A percentile compares a stretch with the other conserved stretches of the same genome.
Evolutionary conservation across 2,113 vertebrate genomes (phyloP).

Genomic region (Myanophis thanlyinensis): DNA sequence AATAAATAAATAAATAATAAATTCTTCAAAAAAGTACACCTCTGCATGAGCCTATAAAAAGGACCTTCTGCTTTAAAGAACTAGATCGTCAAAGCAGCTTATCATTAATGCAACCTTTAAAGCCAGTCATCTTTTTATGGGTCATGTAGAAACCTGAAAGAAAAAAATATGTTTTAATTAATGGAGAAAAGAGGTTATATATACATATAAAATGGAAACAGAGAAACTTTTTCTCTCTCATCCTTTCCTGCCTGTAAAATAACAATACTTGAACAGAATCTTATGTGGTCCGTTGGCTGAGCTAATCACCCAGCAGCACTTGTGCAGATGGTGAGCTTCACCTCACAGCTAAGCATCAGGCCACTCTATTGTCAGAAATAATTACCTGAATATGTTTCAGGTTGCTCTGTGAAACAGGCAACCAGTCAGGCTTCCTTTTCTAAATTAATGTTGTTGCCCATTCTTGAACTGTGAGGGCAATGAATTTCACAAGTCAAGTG

Average conservation of each 20-base stretch:
- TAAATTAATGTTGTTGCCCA: constrained; percentile 34
- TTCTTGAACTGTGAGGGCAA: constrained; percentile 25
- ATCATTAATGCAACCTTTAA: neutral
- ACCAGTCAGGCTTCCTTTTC: constrained; percentile 26
- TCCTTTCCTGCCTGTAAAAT: constrained; percentile 20
- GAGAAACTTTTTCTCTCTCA: neutral
- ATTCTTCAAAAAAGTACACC: neutral
- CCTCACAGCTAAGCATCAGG: constrained; percentile 47
- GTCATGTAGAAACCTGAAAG: neutral
- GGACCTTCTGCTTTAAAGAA: neutral
- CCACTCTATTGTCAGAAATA: constrained; percentile 61
- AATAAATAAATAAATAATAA: neutral
- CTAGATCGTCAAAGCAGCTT: neutral
- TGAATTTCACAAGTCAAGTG: neutral
- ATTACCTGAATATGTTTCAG: constrained; percentile 52
- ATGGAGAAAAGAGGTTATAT: too few relatives aligned
- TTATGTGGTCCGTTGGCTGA: constrained; percentile 42
- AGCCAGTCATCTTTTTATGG: neutral
- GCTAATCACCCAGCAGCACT: constrained; percentile 55
- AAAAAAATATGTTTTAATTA: neutral
- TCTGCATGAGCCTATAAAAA: neutral
- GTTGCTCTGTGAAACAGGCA: constrained; percentile 21
- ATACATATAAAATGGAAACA: too few relatives aligned
- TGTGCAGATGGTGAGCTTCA: constrained; percentile 60
- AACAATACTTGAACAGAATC: constrained; percentile 37